phyloP scores from a whole-genome alignment of 2,888 invertebrate species.

The Abrostola triplasia region DNA sequence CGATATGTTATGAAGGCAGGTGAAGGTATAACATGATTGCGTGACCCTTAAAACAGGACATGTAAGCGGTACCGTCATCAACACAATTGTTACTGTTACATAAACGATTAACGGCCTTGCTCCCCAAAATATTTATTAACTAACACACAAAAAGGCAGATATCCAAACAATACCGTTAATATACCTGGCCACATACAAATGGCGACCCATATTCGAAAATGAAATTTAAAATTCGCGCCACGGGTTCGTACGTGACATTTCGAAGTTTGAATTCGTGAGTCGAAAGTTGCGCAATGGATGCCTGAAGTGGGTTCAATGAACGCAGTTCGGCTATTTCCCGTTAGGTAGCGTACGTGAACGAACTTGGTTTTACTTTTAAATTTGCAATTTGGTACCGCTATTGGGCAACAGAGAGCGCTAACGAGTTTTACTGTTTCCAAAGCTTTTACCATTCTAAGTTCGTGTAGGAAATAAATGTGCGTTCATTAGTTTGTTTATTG shows the following conservation, averaged over 20 bases:
- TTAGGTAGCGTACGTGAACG: conserved; percentile 81
- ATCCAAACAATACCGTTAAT: conserved; percentile 52
- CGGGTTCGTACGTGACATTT: conserved; percentile 62
- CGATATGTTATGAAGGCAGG: conserved; percentile 8
- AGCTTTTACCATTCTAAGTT: conserved; percentile 6
- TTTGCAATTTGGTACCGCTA: conserved; percentile 83
- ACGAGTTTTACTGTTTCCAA: conserved; percentile 53
- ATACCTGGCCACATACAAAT: conserved; percentile 69
- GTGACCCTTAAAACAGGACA: conserved; percentile 28
- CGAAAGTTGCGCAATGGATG: conserved; percentile 72
- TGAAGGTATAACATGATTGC: conserved; percentile 5
- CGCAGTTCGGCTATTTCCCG: conserved; percentile 83
- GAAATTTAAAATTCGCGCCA: conserved; percentile 80
- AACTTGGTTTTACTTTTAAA: conserved; percentile 83
- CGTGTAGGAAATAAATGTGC: neutral
- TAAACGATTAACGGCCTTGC: conserved; percentile 54
- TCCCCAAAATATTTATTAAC: conserved; percentile 36
- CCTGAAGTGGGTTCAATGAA: conserved; percentile 74
- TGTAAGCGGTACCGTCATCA: conserved; percentile 19
- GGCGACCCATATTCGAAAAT: conserved; percentile 68
- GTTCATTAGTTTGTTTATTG: conserved; percentile 17
- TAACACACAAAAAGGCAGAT: conserved; percentile 31
- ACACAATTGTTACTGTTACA: conserved; percentile 40
- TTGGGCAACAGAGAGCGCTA: conserved; percentile 76
- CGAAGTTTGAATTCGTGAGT: conserved; percentile 58